Evolutionary conservation across 2,113 vertebrate genomes (phyloP), one percentile per base, ranked within the genome.

Genomic region (Smithornis capensis): DNA sequence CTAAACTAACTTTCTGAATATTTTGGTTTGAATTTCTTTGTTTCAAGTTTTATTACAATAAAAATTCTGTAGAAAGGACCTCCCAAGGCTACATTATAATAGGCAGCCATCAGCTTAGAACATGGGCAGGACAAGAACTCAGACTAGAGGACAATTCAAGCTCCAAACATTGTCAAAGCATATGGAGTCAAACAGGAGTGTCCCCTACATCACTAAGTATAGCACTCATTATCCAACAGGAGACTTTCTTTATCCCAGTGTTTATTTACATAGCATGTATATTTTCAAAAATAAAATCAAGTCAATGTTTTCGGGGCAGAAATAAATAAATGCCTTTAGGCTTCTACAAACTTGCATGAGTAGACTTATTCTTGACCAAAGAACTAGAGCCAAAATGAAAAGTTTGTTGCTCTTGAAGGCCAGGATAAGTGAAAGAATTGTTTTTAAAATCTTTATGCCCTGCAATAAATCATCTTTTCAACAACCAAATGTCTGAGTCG

Each of bases 391-490:
- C 95, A 94, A 86, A 94, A 94, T 74, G 37, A 80, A 73, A 92
- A 89, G 47, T 85, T 91, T 94, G 85, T 95, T 97, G 95, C 89
- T 94, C 77, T 63, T 96, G 93, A 97, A 97, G 95, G 95, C 94
- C 94, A 78, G 93, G 74, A 69, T 90, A 90, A 96, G 70, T 89
- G 87, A 97, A 96, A 95, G 83, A 96, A 97, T 70, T 92, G 90
- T 94, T 97, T 95, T 89, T 55, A 95, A 94, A 96, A 97, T 92
- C 92, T 95, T 97, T 94, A 95, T 91, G 92, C 94, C 89, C 83
- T 87, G 87, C 40, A 92, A 97, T 96, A 97, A 96, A 94, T 96
- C 94, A 95, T 97, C 88, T 97, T 98, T 97, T 97, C 97, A 98
- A 96, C 96, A 92, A 91, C 87, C 87, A 94, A 79, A 91, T 96